Percentiles rank a stretch among this genome's conserved stretches.
These are phyloP conservation scores for Pissodes strobi DNA, from an alignment of 1,140 invertebrate species.

Conservation along the genomic window DNA sequence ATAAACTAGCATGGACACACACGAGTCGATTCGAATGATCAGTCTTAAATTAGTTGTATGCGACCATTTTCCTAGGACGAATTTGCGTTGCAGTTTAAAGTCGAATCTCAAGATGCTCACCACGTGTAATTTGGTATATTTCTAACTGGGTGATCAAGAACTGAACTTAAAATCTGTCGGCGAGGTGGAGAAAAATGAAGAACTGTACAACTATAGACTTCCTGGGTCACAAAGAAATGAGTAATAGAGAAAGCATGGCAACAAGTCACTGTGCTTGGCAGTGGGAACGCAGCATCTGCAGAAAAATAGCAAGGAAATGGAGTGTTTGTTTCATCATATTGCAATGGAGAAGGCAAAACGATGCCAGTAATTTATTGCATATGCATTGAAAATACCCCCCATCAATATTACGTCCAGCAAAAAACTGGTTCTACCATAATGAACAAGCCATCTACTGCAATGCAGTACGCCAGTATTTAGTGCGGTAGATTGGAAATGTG, in stretches of 20 bases:
- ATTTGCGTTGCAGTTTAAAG: no score
- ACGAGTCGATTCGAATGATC: constrained; percentile 6
- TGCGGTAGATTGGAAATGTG: constrained; percentile 21
- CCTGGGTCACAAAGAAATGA: constrained; percentile 19
- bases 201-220: constrained; percentile 19
- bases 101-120: no score
- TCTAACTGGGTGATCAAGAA: constrained; percentile 1
- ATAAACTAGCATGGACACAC: constrained; percentile 4
- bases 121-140: no score
- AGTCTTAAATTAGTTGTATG: constrained; percentile 6
- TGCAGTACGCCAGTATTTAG: constrained; percentile 15
- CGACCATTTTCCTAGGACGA: not conserved
- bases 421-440: constrained; percentile 20
- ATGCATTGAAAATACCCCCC: constrained; percentile 24
- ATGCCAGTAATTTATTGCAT: constrained; percentile 29
- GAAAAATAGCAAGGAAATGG: constrained; percentile 18
- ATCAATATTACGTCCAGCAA: constrained; percentile 32
- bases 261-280: constrained; percentile 17
- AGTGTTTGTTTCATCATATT: constrained; percentile 19
- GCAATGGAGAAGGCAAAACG: constrained; percentile 26
- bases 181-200: constrained; percentile 20
- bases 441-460: constrained; percentile 24
- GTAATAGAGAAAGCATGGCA: constrained; percentile 25
- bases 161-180: no score
- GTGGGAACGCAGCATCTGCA: constrained; percentile 17